Base-by-base conservation (phyloP, 2,113 vertebrate genomes). In the Hyla sarda region DNA sequence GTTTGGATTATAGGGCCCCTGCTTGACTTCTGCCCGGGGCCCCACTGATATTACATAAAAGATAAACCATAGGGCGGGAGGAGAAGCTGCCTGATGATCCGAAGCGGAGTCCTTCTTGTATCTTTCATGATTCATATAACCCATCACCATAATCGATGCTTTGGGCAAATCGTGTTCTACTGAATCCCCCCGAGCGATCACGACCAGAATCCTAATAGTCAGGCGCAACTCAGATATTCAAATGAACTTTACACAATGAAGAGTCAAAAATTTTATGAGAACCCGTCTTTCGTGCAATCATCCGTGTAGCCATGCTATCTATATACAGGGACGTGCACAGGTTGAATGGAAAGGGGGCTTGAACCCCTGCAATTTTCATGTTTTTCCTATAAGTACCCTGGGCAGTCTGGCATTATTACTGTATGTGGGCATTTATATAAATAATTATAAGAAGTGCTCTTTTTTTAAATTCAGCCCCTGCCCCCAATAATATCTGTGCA, bases 181-280 rank as follows among this genome's bases (percentile, higher is more conserved):
- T 23, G 28, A 34, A n/a, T 78, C 21, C 50, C 50, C 75, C 50
- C n/a, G 75, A 78, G 75, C 75, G 13, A 78, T 56, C 30, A 78
- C 75, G 1, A 34, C 71, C 21, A 77, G 50, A 21, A 78, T 78
- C 47, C 1, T 1, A 45, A 13, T 45, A 25, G 13, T 73, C 71
- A 73, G 71, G 11, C 37, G 19, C n/a, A 11, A n/a, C 23, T 58
- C 19, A 58, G 50, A 79, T 79, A 58, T 79, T 23, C 2, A 79
- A 58, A 79, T 79, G 21, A 37, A 17, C 48, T 56, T 78, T 34
- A 54, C n/a, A n/a, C 56, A 52, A 54, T 77, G 21, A 74, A 17
- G 28, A 60, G 56, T 60, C 23, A 60, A 67, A 67, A 16, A 5
- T n/a, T 32, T 67, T 32, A 32, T 7, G 17, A 32, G 32, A 65